Base-by-base conservation (phyloP, 2,113 vertebrate species). In the Syngnathus scovelli region DNA sequence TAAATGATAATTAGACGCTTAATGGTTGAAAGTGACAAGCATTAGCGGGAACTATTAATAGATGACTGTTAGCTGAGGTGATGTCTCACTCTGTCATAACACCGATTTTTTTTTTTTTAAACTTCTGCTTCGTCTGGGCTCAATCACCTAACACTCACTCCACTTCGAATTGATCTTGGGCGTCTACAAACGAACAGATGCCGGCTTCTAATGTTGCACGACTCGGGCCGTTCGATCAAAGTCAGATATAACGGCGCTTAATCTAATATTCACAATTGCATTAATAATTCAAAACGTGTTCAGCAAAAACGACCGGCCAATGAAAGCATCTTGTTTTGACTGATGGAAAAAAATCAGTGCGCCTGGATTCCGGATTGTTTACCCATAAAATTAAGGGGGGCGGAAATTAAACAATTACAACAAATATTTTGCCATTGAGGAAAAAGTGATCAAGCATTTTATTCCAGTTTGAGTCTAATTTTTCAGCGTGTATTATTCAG, bases 31-130 rank as follows among this genome's bases (percentile, higher is more conserved):
- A 76, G 83, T 79, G 83, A 73, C 79, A 72, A 75, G 80, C 83
- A 79, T 86, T 82, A 85, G 69, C 48, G 39, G 61, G 19, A 64
- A 77, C 78, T 89, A 84, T 82, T 87, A 82, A 85, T 84, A 83
- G 86, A 81, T 76, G 62, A 70, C 74, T 77, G 82, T 86, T 80
- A 79, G 76, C 76, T 83, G 36, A 61, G 77, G 80, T 78, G 23
- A 37, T 83, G 78, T 82, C 84, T 72, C 75, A 69, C 78, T 67
- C 64, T 65, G 70, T 80, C 77, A 71, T 64, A 76, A 71, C 71
- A 58, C 72, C 61, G 55, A 12, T 33, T 13, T 56, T 43, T 43
- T 2, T 43, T 27, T 54, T 27, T 54, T 9, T 48, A 5, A 56
- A 33, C 23, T 27, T 56, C 54, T 33, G 11, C 11, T 6, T 58